Evolutionary conservation across 2,113 vertebrate species (phyloP), one percentile per base, ranked within the genome.

Genomic region (Trochalopteron elliotii): DNA sequence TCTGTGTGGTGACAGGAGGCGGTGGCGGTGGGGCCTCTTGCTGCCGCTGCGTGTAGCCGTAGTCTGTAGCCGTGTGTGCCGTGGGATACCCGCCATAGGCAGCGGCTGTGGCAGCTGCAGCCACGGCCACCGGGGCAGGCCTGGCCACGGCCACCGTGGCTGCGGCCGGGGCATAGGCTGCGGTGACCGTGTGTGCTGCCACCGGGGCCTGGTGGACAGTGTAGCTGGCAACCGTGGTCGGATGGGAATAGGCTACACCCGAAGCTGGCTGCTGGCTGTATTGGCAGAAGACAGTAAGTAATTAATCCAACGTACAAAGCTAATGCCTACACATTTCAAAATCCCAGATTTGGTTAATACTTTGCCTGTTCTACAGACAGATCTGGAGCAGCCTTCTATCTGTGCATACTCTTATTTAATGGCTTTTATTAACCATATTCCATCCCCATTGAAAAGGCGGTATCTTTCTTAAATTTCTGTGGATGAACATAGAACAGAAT

Each of bases 151-250:
- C 99, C 52, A 99, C 99, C 0, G 99, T 99, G 87, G 98, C 99
- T 64, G 98, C 98, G 30, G 99, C 98, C 15, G 99, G 99, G 57
- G 99, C 99, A 7, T 99, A 99, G 76, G 99, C 99, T 33, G 99
- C 99, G 19, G 99, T 99, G 93, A 99, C 99, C 0, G 99, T 99
- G 98, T 99, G 99, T 0, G 99, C 99, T 9, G 99, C 99, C 63
- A 99, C 99, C 2, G 99, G 99, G 5, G 99, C 99, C 94, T 99
- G 99, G 92, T 99, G 99, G 27, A 99, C 99, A 6, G 99, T 99
- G 97, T 99, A 99, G 97, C 99, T 99, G 97, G 99, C 99, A 97
- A 99, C 99, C 49, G 99, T 99, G 70, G 99, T 99, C 83, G 99
- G 99, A 97, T 99, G 99, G 67, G 99, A 99, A 97, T 99, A 99